Conservation (phyloP, 2,113 vertebrate genomes). For the Gnathonemus longibarbis region DNA sequence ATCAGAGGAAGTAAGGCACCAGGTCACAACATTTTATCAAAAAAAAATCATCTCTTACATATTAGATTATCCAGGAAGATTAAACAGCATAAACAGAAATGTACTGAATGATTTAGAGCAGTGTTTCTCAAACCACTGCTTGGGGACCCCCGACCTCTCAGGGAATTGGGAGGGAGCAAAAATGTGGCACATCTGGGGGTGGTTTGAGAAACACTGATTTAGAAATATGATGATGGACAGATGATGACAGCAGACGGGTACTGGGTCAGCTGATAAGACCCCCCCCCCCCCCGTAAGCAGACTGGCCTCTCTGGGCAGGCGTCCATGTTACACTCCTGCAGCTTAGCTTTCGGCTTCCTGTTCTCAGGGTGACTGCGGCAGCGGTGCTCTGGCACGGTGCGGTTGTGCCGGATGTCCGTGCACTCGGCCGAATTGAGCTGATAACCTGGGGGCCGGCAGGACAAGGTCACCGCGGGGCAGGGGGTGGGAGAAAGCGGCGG, state of each 20-base stretch:
- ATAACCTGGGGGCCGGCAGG: conserved; percentile 62
- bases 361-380: conserved; percentile 85
- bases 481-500: not conserved
- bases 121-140: too few relatives aligned
- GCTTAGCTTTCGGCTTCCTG: conserved; percentile 83
- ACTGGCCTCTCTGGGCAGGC: conserved; percentile 79
- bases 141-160: too few relatives aligned
- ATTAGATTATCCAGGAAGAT: not conserved
- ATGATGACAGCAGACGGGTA: not conserved
- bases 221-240: not conserved
- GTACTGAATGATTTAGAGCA: not conserved
- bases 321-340: conserved; percentile 89
- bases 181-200: too few relatives aligned
- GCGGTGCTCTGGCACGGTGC: conserved; percentile 73
- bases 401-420: conserved; percentile 73
- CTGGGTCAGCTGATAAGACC: not conserved
- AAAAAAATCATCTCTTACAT: not conserved
- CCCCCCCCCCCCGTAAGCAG: not conserved
- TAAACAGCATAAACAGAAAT: not conserved
- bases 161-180: too few relatives aligned
- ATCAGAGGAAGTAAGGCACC: not conserved
- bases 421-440: conserved; percentile 93
- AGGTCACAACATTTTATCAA: not conserved
- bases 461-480: not conserved
- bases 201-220: not conserved